A percentile compares a stretch with the other conserved stretches of the same genome.
phyloP scores from a whole-genome alignment of 35 echinoderm and acorn worm genomes.

The Diadema setosum region DNA sequence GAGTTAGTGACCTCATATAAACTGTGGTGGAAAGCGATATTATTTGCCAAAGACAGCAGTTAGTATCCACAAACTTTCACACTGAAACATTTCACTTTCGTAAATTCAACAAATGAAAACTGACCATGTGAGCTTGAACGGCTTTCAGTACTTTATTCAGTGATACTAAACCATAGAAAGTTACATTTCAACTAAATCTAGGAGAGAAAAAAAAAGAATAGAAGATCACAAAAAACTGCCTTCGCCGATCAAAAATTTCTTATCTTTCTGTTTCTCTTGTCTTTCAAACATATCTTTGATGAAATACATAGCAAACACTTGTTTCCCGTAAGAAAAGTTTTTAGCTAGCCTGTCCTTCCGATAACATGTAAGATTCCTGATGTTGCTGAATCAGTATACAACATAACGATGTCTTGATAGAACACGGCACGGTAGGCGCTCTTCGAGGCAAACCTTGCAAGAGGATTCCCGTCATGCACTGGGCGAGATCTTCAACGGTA shows the following conservation, averaged over 20 bases:
- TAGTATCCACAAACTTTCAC: too few relatives aligned
- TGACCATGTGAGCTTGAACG: too few relatives aligned
- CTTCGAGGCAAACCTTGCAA: neutral
- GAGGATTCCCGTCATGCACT: neutral
- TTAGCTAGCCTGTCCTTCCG: neutral
- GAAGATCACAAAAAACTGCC: neutral
- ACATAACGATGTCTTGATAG: neutral
- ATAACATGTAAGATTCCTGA: neutral
- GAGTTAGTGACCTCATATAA: too few relatives aligned
- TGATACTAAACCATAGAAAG: constrained; percentile 18
- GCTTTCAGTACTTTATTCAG: constrained; percentile 17
- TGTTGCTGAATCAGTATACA: neutral
- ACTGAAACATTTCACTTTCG: too few relatives aligned
- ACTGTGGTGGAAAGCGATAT: too few relatives aligned
- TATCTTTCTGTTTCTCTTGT: neutral
- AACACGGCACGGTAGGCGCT: neutral
- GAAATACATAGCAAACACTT: neutral
- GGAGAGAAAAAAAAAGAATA: neutral
- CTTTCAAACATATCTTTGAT: neutral
- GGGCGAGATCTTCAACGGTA: neutral
- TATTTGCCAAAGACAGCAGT: too few relatives aligned
- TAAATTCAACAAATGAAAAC: too few relatives aligned
- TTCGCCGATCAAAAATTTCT: neutral
- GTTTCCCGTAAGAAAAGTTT: neutral
- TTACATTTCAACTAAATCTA: constrained; percentile 19